These are phyloP conservation scores for Hydrophis major DNA, from an alignment of 2,797 vertebrate species.

Conservation along the genomic window DNA sequence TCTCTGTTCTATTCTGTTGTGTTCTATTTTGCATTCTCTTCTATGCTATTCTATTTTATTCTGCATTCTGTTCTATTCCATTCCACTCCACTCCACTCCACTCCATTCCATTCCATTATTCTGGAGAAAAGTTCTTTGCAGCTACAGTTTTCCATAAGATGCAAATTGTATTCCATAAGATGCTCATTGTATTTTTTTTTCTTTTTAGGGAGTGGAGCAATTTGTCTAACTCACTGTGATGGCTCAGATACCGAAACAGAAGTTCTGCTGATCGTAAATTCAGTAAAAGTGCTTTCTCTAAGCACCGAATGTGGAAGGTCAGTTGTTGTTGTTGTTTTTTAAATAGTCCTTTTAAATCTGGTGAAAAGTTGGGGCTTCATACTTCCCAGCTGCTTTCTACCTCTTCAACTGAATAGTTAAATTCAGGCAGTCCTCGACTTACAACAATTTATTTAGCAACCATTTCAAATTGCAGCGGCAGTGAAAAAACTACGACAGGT, in stretches of 20 bases:
- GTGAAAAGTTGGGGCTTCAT: not conserved
- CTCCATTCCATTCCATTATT: too few relatives aligned
- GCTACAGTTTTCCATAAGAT: not conserved
- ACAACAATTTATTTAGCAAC: not conserved
- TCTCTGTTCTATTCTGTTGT: too few relatives aligned
- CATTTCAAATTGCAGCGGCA: not conserved
- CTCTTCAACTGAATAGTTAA: not conserved
- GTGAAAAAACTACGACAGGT: not conserved
- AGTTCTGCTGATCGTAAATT: conserved; percentile 79
- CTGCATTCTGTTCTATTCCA: too few relatives aligned
- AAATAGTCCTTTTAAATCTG: not conserved
- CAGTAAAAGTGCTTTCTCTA: conserved; percentile 79
- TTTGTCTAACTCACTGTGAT: conserved; percentile 90
- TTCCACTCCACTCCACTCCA: too few relatives aligned
- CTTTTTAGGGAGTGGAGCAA: conserved; percentile 85
- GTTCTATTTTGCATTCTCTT: too few relatives aligned
- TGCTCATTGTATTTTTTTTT: not conserved
- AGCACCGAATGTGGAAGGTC: conserved; percentile 82
- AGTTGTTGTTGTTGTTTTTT: conserved; percentile 27
- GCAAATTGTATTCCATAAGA: not conserved
- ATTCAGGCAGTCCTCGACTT: not conserved
- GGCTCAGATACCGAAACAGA: conserved; percentile 86
- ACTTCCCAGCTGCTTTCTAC: not conserved
- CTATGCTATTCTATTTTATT: too few relatives aligned
- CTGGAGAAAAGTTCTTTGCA: not conserved